Percentiles rank a stretch among this genome's conserved stretches.
Conservation (phyloP, 2,888 invertebrate genomes). For the Oligia strigilis region DNA sequence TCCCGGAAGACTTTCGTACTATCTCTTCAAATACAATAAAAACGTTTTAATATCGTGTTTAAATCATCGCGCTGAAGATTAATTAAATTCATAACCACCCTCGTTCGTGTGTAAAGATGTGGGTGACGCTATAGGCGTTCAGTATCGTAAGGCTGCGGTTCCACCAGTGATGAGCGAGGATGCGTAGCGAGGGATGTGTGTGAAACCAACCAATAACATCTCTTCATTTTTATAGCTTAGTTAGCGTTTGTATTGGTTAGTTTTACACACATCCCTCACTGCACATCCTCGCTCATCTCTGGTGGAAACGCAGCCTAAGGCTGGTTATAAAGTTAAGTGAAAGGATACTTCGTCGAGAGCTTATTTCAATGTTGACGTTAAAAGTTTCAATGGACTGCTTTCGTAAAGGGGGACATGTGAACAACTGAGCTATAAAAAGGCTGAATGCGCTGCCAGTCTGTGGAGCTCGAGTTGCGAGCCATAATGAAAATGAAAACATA, state of each 20-base stretch:
- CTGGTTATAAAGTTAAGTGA: constrained; percentile 38
- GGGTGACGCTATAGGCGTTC: constrained; percentile 69
- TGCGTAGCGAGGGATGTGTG: no score
- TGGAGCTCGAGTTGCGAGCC: neutral
- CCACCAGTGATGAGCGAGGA: no score
- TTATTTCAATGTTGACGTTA: constrained; percentile 33
- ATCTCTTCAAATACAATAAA: constrained; percentile 48
- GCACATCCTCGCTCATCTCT: no score
- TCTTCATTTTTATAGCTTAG: no score
- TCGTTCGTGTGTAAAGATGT: constrained; percentile 75
- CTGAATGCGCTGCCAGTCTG: constrained; percentile 4
- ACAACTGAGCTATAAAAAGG: constrained; percentile 25
- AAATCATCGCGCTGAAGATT: constrained; percentile 74
- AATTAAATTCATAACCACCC: constrained; percentile 83
- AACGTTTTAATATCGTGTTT: constrained; percentile 68
- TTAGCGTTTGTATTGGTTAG: no score
- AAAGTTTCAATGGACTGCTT: constrained; percentile 30
- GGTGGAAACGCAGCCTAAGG: constrained; percentile 38
- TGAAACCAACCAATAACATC: no score
- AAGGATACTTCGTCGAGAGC: constrained; percentile 23
- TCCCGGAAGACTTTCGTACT: neutral
- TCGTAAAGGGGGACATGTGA: constrained; percentile 7
- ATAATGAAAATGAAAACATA: constrained; percentile 17
- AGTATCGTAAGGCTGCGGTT: constrained; percentile 58
- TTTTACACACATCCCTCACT: no score